Evolutionary conservation across 2,888 invertebrate species (phyloP).

Genomic region (Eumacrocentrus americanus): DNA sequence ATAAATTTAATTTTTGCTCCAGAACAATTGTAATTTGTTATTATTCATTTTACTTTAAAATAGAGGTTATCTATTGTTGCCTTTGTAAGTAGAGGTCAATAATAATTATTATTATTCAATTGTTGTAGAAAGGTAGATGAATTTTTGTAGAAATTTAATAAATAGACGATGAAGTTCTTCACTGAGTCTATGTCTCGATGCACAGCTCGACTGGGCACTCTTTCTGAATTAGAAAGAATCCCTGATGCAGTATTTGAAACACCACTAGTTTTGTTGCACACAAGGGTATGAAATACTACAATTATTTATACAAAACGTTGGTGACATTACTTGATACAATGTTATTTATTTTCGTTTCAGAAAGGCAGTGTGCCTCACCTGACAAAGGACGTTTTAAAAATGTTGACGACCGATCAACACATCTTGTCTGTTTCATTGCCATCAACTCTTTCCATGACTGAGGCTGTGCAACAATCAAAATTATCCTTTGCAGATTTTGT

Average conservation of each 20-base stretch:
- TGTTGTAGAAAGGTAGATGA: too few relatives aligned
- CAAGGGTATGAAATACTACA: constrained; percentile 67
- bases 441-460: constrained; percentile 70
- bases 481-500: constrained; percentile 69
- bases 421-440: constrained; percentile 77
- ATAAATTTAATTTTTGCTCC: too few relatives aligned
- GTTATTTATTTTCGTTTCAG: constrained; percentile 60
- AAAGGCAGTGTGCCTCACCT: constrained; percentile 84
- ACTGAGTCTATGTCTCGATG: constrained; percentile 67
- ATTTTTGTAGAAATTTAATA: neutral
- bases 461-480: constrained; percentile 70
- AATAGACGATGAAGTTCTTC: constrained; percentile 72
- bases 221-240: constrained; percentile 67
- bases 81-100: too few relatives aligned
- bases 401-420: constrained; percentile 68
- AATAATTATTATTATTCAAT: too few relatives aligned
- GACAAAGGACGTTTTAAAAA: constrained; percentile 75
- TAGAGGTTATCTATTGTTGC: too few relatives aligned
- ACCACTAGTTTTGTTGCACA: constrained; percentile 76
- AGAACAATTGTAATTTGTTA: neutral
- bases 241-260: constrained; percentile 71
- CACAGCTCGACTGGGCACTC: constrained; percentile 71
- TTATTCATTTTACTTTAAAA: neutral
- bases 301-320: constrained; percentile 21
- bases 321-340: too few relatives aligned